Conservation (phyloP, 2,113 vertebrate genomes). For the Pseudolaguvia tuberculata region DNA sequence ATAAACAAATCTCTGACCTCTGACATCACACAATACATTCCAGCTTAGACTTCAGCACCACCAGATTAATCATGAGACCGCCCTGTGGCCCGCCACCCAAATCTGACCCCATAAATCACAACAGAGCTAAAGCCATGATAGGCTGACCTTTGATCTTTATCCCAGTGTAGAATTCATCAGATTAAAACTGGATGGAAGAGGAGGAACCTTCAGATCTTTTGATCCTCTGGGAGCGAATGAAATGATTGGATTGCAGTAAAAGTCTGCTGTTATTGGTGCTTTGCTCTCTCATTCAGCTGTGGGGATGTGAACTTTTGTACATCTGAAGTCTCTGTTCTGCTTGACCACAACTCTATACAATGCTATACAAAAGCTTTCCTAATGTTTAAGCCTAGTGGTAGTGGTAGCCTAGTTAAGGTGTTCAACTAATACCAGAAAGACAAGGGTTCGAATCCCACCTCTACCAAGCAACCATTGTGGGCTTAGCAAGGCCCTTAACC, state of each 20-base stretch:
- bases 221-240: neutral
- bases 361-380: no score
- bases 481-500: no score
- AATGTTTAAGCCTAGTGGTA: neutral
- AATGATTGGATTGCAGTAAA: neutral
- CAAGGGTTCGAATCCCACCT: no score
- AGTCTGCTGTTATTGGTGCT: neutral
- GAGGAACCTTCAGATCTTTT: neutral
- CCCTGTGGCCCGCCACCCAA: neutral
- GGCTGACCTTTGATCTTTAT: slow-evolving; percentile 5
- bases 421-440: no score
- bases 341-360: no score
- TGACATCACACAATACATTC: slow-evolving; percentile 10
- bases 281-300: neutral
- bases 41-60: neutral
- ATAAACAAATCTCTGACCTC: neutral
- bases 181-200: neutral
- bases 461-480: no score
- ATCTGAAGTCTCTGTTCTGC: neutral
- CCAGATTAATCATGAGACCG: slow-evolving; percentile 10
- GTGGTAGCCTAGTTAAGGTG: no score
- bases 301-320: neutral
- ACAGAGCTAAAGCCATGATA: neutral
- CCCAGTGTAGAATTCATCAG: neutral
- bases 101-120: slow-evolving; percentile 21